Conservation (phyloP, 2,888 invertebrate species). For the Trypoxylon attenuatum region DNA sequence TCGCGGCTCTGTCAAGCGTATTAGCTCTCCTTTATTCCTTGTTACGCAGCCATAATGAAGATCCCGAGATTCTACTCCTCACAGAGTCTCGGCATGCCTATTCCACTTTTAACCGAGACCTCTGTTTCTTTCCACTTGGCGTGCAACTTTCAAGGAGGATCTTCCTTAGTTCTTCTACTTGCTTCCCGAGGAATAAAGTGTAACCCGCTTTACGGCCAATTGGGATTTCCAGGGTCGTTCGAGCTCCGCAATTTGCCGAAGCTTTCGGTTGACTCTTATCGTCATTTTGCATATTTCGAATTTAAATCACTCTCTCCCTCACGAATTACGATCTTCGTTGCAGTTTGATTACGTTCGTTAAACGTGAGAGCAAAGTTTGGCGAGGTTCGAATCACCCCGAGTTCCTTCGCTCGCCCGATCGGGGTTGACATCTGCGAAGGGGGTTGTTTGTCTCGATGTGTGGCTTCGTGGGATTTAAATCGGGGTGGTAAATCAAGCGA, state of each 20-base stretch:
- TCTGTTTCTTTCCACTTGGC: background rate
- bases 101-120: background rate
- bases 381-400: background rate
- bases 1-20: slow-evolving; percentile 1
- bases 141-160: too few relatives aligned
- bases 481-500: background rate
- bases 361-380: background rate
- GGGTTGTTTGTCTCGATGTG: background rate
- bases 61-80: background rate
- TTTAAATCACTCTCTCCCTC: too few relatives aligned
- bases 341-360: background rate
- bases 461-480: background rate
- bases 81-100: too few relatives aligned
- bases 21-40: slow-evolving; percentile 11
- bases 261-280: too few relatives aligned
- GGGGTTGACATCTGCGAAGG: background rate
- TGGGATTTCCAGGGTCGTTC: too few relatives aligned
- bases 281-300: too few relatives aligned
- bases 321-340: too few relatives aligned
- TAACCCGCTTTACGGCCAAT: too few relatives aligned
- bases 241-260: too few relatives aligned
- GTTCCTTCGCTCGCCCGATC: background rate
- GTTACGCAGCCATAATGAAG: slow-evolving; percentile 8
- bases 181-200: too few relatives aligned
- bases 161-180: too few relatives aligned